Base-by-base conservation (phyloP, 1,140 invertebrate genomes). In the Drosophila leontia region DNA sequence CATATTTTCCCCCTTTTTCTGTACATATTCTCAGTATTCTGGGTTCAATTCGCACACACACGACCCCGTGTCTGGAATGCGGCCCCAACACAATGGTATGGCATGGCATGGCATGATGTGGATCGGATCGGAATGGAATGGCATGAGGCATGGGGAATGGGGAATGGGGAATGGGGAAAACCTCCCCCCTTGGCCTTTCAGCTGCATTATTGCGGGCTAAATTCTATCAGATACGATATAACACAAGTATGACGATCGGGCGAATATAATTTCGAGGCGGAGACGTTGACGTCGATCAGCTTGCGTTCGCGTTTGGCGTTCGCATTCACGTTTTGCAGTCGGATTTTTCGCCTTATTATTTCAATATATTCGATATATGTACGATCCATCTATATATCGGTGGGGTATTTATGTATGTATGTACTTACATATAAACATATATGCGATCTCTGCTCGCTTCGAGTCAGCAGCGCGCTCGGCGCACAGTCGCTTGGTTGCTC, bases 331-430 rank as follows among this genome's bases (percentile, higher is more conserved):
- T 87, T 87, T 88, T 74, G 78, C 80, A 88, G 71, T 88, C 53
- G 72, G 57, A 80, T 91, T 90, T 86, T 82, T 78, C 87, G 87
- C 78, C 82, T 91, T 91, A 91, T 88, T 81, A 88, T 88, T 91
- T 91, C 78, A 85, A 88, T 85, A 90, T 61, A 71, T 50, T 71
- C 83, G 70, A 82, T 63, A n/a, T 63, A n/a, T 42, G 17, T 42
- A 37, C 63, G 32, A 42, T 63, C 32, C 58, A n/a, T 51, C 23
- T 29, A 47, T 42, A 68, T 51, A 61, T 41, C 69, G 35, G 2
- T 8, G 26, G 12, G 12, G 12, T 57, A 26, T 53, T 13, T 50
- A 15, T 35, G 34, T 47, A 45, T 47, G 47, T 29, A 47, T 26
- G 29, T 35, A 37, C 34, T 45, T n/a, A 58, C 42, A 42, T 42